Evolutionary conservation across 2,888 invertebrate species (phyloP).

Genomic region (Amblyjoppa proteus): DNA sequence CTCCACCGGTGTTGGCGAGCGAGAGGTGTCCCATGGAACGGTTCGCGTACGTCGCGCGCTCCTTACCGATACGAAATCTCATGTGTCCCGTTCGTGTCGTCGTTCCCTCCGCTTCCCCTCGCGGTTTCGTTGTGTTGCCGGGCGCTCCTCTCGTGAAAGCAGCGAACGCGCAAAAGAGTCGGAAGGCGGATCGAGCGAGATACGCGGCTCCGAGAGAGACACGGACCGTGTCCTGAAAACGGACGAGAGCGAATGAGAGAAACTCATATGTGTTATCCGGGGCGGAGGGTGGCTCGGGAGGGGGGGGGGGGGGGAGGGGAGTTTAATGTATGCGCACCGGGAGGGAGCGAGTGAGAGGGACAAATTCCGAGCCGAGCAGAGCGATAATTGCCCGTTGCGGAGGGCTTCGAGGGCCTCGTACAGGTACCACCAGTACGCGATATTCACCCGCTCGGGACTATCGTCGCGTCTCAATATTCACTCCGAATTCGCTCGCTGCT

Average conservation of each 20-base stretch:
- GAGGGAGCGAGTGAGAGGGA: conserved; percentile 37
- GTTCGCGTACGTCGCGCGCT: conserved; percentile 65
- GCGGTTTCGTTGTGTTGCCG: conserved; percentile 24
- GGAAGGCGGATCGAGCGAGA: conserved; percentile 64
- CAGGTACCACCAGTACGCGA: conserved; percentile 70
- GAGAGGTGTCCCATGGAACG: conserved; percentile 71
- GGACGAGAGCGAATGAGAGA: conserved; percentile 52
- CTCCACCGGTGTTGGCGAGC: conserved; percentile 27
- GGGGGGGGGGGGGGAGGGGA: conserved; percentile 60
- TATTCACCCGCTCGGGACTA: conserved; percentile 63
- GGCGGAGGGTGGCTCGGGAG: not conserved
- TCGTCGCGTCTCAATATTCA: conserved; percentile 81
- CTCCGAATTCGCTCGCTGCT: conserved; percentile 49
- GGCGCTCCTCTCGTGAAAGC: conserved; percentile 17
- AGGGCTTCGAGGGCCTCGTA: conserved; percentile 70
- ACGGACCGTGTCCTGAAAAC: conserved; percentile 38
- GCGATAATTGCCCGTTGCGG: conserved; percentile 83
- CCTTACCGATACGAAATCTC: conserved; percentile 80
- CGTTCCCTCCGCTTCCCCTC: conserved; percentile 51
- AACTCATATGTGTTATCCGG: not conserved
- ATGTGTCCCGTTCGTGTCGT: conserved; percentile 72
- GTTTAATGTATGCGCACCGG: conserved; percentile 77
- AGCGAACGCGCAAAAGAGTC: conserved; percentile 54
- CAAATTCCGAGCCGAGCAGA: conserved; percentile 73
- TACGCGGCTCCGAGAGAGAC: conserved; percentile 56